Evolutionary conservation across 2,797 vertebrate genomes (phyloP).

Genomic region (Lepidocolaptes lacrymiger): DNA sequence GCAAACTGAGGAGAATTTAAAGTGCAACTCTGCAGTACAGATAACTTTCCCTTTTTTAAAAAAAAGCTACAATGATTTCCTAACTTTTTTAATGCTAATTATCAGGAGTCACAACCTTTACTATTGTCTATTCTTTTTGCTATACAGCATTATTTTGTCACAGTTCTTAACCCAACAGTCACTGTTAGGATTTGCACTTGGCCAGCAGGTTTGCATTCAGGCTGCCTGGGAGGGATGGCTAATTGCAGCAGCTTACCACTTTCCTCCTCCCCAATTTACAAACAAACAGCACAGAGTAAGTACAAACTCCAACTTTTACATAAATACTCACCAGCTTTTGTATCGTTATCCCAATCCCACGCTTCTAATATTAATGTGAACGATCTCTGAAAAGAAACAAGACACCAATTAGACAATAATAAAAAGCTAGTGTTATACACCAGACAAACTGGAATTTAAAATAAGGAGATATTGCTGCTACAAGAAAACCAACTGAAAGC

Average conservation of each 20-base stretch:
- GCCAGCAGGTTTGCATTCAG: not conserved
- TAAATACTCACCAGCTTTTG: conserved; percentile 85
- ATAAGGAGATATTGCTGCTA: not conserved
- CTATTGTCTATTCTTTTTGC: not conserved
- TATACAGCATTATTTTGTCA: not conserved
- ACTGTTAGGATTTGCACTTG: not conserved
- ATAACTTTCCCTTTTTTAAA: not conserved
- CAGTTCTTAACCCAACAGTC: not conserved
- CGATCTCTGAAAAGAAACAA: conserved; percentile 81
- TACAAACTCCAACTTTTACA: not conserved
- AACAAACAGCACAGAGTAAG: not conserved
- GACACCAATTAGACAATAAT: conserved; percentile 10
- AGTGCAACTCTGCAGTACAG: not conserved
- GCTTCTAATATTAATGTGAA: conserved; percentile 93
- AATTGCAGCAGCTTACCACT: not conserved
- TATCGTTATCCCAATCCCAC: conserved; percentile 93
- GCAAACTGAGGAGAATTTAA: not conserved
- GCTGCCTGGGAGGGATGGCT: not conserved
- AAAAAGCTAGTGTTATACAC: not conserved
- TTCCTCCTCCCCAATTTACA: accelerated
- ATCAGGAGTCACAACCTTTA: not conserved
- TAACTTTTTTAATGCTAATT: not conserved
- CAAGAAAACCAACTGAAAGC: not conserved
- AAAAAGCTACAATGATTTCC: not conserved
- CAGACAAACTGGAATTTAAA: not conserved